A percentile compares a stretch with the other conserved stretches of the same genome.
Evolutionary conservation across 2,888 invertebrate genomes (phyloP).

Genomic region (Mellilla xanthometata): DNA sequence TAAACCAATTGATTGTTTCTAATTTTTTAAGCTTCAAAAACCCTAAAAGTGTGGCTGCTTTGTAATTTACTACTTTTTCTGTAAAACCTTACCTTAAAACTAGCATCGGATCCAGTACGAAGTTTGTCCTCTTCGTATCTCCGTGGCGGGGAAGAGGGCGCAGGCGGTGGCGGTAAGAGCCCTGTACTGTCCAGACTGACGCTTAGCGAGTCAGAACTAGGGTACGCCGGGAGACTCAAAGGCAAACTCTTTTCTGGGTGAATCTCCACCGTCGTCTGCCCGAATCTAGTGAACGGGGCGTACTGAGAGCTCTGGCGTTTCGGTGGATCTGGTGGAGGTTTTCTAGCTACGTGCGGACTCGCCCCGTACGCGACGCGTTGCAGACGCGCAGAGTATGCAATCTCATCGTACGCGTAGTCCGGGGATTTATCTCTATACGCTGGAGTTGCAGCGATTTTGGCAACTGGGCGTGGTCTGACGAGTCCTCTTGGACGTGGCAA

Average conservation of each 20-base stretch:
- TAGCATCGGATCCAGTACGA: conserved; percentile 90
- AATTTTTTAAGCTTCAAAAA: too few species aligned
- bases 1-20: too few species aligned
- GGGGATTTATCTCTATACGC: conserved; percentile 69
- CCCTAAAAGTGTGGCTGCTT: too few species aligned
- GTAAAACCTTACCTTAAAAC: conserved; percentile 94
- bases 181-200: conserved; percentile 85
- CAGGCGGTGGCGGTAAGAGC: conserved; percentile 85
- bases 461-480: conserved; percentile 91
- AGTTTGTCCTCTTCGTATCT: conserved; percentile 70
- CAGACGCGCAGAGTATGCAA: conserved; percentile 71
- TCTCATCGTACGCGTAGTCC: conserved; percentile 75
- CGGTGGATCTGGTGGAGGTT: conserved; percentile 91
- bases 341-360: conserved; percentile 89
- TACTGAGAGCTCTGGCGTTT: conserved; percentile 86
- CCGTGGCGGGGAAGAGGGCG: conserved; percentile 84
- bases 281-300: conserved; percentile 74
- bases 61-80: conserved; percentile 72
- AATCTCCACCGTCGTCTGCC: conserved; percentile 84
- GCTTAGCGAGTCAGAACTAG: conserved; percentile 84
- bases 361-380: conserved; percentile 83
- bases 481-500: conserved; percentile 92
- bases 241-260: conserved; percentile 82
- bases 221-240: conserved; percentile 84
- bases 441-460: conserved; percentile 86